Evolutionary conservation across 2,797 vertebrate genomes (phyloP), one percentile per base, ranked within the genome.

Genomic region (Leuciscus waleckii): DNA sequence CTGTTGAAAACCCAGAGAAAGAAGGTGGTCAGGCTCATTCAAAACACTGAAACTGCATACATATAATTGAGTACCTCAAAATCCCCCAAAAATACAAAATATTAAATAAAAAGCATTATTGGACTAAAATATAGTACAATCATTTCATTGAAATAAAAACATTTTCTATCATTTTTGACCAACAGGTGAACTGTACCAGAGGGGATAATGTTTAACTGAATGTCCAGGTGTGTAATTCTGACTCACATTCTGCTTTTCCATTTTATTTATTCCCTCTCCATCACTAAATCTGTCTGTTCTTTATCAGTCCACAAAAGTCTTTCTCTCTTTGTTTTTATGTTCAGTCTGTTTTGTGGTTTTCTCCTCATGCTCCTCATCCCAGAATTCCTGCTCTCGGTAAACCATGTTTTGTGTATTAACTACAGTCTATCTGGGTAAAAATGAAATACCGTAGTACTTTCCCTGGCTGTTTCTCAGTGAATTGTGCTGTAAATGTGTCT

Each of bases 1-100:
- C 93, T 91, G 91, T 16, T 1, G 2, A 29, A 29, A 41, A 3
- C 54, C 2, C 54, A 35, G 26, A 29, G 68, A 29, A 51, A 14
- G 58, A 17, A 32, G 1, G 13, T 0, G 2, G 5, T 71, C 23
- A 51, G 46, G n/a, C 8, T 54, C 17, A 10, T 32, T 65, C 26
- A 65, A 65, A 65, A 35, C 7, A 14, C 46, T 23, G 10, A 75
- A 7, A 7, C 29, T n/a, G n/a, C n/a, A n/a, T n/a, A n/a, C n/a
- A n/a, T n/a, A n/a, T n/a, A n/a, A n/a, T n/a, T n/a, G n/a, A n/a
- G n/a, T n/a, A n/a, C n/a, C n/a, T n/a, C n/a, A n/a, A n/a, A n/a
- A n/a, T n/a, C n/a, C n/a, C n/a, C n/a, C n/a, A n/a, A n/a, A n/a
- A n/a, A n/a, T n/a, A n/a, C n/a, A n/a, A n/a, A 1, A 32, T 65